Evolutionary conservation across 1,140 invertebrate genomes (phyloP).

Genomic region (Physella acuta): DNA sequence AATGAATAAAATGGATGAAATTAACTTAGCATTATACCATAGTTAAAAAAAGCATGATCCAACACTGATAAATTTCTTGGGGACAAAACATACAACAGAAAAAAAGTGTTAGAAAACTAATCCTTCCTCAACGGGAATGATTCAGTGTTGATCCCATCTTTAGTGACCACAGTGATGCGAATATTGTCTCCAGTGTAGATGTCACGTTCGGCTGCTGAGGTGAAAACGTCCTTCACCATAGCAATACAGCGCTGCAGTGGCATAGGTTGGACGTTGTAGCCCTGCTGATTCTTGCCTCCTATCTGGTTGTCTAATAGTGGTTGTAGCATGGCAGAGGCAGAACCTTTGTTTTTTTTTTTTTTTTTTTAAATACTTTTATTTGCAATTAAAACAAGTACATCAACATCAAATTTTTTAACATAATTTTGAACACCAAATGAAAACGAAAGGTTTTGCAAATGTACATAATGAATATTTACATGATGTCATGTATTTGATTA

Average conservation of each 20-base stretch:
- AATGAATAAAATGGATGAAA: too few species aligned
- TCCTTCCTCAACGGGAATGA: conserved; percentile 57
- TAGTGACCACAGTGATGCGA: conserved; percentile 85
- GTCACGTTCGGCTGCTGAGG: conserved; percentile 94
- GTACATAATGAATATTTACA: too few species aligned
- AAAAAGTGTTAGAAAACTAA: conserved; percentile 35
- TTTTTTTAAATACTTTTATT: too few species aligned
- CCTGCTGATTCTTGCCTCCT: conserved; percentile 82
- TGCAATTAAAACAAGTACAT: too few species aligned
- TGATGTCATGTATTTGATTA: too few species aligned
- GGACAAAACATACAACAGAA: too few species aligned
- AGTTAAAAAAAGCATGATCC: too few species aligned
- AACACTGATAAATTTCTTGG: too few species aligned
- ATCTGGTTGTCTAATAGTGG: conserved; percentile 70
- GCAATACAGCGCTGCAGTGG: conserved; percentile 77
- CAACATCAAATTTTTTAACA: too few species aligned
- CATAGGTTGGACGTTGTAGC: conserved; percentile 63
- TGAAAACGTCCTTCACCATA: conserved; percentile 92
- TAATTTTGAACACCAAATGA: too few species aligned
- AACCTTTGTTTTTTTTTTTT: conserved; percentile 85
- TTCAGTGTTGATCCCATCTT: conserved; percentile 72
- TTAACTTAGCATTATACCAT: too few species aligned
- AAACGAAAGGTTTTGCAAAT: too few species aligned
- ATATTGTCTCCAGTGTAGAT: conserved; percentile 95
- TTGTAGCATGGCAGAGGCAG: conserved; percentile 63